Base-by-base conservation (phyloP, 1,140 invertebrate genomes). In the Caenorhabditis inopinata region DNA sequence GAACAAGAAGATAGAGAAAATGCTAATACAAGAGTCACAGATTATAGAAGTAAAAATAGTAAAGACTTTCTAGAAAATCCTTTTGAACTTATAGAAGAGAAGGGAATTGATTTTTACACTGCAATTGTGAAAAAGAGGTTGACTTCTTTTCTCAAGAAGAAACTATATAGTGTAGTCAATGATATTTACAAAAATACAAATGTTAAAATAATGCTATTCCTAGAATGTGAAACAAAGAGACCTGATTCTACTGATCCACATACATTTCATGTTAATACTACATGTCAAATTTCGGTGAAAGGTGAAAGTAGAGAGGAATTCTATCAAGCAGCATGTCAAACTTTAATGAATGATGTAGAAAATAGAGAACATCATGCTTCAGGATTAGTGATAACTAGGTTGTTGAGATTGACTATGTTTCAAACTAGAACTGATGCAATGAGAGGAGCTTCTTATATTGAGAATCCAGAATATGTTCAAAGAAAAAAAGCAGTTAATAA, bases 401-500 rank as follows among this genome's bases (percentile, higher is more conserved):
- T 42, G 14, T 7, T 7, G 5, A 7, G 14, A 7, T 14, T 42
- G 6, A 5, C 5, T 7, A 42, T 42, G 38, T 5, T 7, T 42
- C 38, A 42, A 42, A 42, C 38, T 42, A 42, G 5, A 7, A 7
- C 6, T 42, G 14, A 42, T 42, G 5, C 38, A 42, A 5, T 14
- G 5, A 42, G 38, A 7, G 38, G 38, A 42, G 5, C 38, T 42
- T 5, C 38, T 18, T 82, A 82, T 45, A 81, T 82, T 16, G 35
- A 42, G 25, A 21, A 82, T 32, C 82, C 82, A 14, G 45, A 83
- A 14, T 48, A 35, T 29, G 83, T 83, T 5, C 51, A 81, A 81
- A 49, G 83, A 83, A 83, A 83, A 83, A 83, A 83, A 84, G 82
- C 83, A 32, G 83, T 81, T 79, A 35, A 80, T 6, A 81, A 81